phyloP scores from a whole-genome alignment of 2,888 invertebrate species.

The Eumerus sabulonum region DNA sequence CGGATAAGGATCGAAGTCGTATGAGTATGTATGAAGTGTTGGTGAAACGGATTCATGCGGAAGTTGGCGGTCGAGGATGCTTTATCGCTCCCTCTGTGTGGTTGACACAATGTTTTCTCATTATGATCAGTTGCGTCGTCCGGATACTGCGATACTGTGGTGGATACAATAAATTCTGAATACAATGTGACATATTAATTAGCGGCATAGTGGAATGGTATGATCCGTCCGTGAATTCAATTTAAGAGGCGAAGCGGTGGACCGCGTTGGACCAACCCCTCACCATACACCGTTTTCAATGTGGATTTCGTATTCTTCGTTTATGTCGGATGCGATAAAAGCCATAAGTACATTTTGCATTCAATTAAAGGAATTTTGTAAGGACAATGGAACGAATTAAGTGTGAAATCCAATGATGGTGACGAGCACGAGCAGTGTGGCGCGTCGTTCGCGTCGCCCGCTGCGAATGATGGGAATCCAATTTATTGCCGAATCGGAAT shows the following conservation, averaged over 20 bases:
- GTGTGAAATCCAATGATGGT: neutral
- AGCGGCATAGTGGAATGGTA: slow-evolving; percentile 39
- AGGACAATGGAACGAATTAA: slow-evolving; percentile 5
- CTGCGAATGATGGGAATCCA: neutral
- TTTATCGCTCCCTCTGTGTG: slow-evolving; percentile 45
- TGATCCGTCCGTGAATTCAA: slow-evolving; percentile 52
- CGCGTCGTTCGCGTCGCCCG: neutral
- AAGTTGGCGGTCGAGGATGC: slow-evolving; percentile 20
- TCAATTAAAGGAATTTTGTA: slow-evolving; percentile 13
- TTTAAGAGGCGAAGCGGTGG: slow-evolving; percentile 11
- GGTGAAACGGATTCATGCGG: slow-evolving; percentile 25
- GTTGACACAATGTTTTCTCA: slow-evolving; percentile 41
- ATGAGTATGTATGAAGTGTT: neutral
- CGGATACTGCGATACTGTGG: slow-evolving; percentile 18
- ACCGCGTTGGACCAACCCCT: neutral
- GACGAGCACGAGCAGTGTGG: neutral
- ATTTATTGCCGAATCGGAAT: neutral
- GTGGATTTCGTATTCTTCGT: neutral
- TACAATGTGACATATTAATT: slow-evolving; percentile 62
- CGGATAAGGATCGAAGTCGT: slow-evolving; percentile 39
- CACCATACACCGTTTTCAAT: neutral
- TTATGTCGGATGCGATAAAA: neutral
- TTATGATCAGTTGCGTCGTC: slow-evolving; percentile 24
- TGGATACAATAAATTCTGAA: slow-evolving; percentile 30
- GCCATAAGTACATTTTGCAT: slow-evolving; percentile 16